phyloP scores from a whole-genome alignment of 2,113 vertebrate species.

The Ahaetulla prasina region DNA sequence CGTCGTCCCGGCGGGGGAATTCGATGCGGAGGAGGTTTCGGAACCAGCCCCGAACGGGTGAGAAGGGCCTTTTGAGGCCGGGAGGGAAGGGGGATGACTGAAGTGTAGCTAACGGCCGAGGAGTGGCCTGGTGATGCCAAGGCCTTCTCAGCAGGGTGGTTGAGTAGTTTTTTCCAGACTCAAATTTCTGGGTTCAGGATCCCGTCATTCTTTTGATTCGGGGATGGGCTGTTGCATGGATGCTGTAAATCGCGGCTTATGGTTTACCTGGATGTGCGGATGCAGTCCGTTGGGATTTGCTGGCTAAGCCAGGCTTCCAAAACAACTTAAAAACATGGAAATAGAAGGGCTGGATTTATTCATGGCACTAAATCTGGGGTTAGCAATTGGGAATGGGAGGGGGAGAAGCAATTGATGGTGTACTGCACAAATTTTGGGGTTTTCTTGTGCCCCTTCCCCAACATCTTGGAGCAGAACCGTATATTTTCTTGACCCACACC shows the following conservation, averaged over 20 bases:
- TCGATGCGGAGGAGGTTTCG: not conserved
- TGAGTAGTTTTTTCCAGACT: not conserved
- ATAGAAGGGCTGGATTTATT: not conserved
- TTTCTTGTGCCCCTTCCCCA: not conserved
- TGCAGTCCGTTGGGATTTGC: not conserved
- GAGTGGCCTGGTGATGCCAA: not conserved
- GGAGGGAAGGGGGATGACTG: not conserved
- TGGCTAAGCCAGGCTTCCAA: not conserved
- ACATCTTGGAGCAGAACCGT: not conserved
- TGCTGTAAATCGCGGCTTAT: not conserved
- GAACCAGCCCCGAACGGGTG: slow-evolving; percentile 10
- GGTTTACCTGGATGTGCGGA: not conserved
- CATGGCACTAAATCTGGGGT: not conserved
- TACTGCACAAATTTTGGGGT: not conserved
- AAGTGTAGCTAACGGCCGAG: too few species aligned
- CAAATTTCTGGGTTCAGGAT: not conserved
- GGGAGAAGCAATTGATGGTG: not conserved
- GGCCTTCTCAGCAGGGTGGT: not conserved
- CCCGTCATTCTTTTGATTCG: not conserved
- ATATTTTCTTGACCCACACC: not conserved
- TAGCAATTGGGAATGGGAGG: not conserved
- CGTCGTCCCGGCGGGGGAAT: not conserved
- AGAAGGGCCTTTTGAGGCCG: not conserved
- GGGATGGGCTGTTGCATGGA: not conserved
- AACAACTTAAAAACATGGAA: not conserved